phyloP scores from a whole-genome alignment of 53 echinoderm and acorn worm genomes.

The Pentamera pediparva region DNA sequence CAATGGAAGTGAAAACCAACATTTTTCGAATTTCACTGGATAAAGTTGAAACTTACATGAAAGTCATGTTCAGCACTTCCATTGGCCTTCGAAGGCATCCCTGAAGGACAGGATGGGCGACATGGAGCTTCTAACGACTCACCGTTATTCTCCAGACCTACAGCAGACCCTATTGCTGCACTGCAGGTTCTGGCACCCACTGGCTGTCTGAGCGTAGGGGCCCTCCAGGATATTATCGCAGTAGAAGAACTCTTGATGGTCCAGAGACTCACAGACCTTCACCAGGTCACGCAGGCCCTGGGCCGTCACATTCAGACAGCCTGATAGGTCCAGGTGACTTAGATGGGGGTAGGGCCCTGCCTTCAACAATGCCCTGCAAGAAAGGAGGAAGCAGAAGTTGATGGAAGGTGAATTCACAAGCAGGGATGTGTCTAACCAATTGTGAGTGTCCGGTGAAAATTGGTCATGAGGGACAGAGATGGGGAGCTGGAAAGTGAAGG shows the following conservation, averaged over 20 bases:
- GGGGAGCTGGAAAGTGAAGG: no score
- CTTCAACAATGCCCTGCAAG: slow-evolving; percentile 45
- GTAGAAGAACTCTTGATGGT: slow-evolving; percentile 94
- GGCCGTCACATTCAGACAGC: slow-evolving; percentile 77
- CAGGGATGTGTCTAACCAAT: background rate
- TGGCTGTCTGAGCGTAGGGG: slow-evolving; percentile 83
- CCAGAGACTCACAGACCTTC: slow-evolving; percentile 51
- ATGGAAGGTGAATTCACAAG: background rate
- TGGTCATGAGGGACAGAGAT: no score
- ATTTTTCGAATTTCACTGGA: no score
- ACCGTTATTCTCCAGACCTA: slow-evolving; percentile 68
- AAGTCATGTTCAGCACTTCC: no score
- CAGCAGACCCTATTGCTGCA: slow-evolving; percentile 83
- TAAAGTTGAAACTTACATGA: no score
- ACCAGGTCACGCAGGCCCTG: slow-evolving; percentile 65
- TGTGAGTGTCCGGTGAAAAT: no score
- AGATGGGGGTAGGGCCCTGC: slow-evolving; percentile 56
- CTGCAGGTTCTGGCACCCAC: slow-evolving; percentile 95
- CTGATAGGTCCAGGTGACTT: slow-evolving; percentile 83
- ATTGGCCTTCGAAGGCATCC: no score
- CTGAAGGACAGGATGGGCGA: no score
- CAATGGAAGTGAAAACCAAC: no score
- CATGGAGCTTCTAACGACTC: no score
- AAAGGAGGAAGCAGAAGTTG: no score
- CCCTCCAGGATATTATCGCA: slow-evolving; percentile 97